A percentile compares a stretch with the other conserved stretches of the same genome.
Conservation (phyloP, 2,113 vertebrate species). For the Zingel zingel region DNA sequence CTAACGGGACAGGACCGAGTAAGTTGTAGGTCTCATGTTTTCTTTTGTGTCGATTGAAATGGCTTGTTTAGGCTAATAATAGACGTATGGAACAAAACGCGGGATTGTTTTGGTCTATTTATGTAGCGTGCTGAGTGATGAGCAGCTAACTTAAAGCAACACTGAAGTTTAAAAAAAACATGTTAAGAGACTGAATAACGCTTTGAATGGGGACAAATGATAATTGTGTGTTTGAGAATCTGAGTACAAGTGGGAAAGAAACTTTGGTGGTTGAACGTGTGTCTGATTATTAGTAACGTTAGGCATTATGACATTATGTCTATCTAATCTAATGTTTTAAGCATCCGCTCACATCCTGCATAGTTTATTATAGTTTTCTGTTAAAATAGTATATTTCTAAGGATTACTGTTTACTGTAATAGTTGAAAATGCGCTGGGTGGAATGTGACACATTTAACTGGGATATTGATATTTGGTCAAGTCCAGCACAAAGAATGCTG, state of each 20-base stretch:
- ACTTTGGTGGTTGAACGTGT: neutral
- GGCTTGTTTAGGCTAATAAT: neutral
- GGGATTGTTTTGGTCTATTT: constrained; percentile 8
- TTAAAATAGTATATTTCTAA: neutral
- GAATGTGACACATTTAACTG: neutral
- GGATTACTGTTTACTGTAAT: neutral
- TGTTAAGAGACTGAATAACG: neutral
- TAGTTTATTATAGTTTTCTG: neutral
- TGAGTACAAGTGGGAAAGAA: neutral
- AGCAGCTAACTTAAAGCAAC: constrained; percentile 15
- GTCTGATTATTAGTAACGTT: neutral
- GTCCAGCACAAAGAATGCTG: constrained; percentile 39
- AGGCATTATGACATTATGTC: neutral
- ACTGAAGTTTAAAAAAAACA: neutral
- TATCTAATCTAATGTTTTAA: neutral
- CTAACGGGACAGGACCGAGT: constrained; percentile 58
- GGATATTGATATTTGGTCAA: neutral
- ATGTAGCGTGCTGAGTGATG: neutral
- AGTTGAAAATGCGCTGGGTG: accelerated
- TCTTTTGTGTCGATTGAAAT: neutral
- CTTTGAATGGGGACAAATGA: neutral
- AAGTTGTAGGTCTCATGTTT: constrained; percentile 50
- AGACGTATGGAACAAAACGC: neutral
- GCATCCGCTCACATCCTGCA: neutral
- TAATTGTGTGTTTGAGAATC: neutral